phyloP scores from a whole-genome alignment of 2,888 invertebrate genomes.

The Priocnemis perturbator region DNA sequence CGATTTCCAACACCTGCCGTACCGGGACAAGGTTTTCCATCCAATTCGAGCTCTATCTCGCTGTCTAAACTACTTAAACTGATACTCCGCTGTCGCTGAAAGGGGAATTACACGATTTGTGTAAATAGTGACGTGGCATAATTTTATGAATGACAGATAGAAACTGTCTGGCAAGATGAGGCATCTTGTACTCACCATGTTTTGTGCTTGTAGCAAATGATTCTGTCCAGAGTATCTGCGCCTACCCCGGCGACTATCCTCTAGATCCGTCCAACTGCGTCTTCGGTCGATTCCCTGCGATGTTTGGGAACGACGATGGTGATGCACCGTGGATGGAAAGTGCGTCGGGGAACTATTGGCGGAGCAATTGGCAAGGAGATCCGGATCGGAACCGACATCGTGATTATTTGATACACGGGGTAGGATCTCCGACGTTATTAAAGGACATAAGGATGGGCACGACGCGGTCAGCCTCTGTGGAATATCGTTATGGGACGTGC shows the following conservation, averaged over 20 bases:
- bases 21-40: conserved; percentile 76
- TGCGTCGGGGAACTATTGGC: conserved; percentile 76
- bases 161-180: not conserved
- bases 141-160: too few species aligned
- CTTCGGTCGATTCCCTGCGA: conserved; percentile 79
- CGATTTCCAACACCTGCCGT: conserved; percentile 75
- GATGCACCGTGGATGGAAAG: conserved; percentile 61
- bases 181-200: conserved; percentile 64
- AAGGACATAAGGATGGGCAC: conserved; percentile 81
- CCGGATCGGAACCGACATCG: conserved; percentile 77
- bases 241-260: conserved; percentile 77
- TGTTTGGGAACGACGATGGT: conserved; percentile 75
- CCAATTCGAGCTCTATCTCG: conserved; percentile 81
- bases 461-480: conserved; percentile 82
- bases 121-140: not conserved
- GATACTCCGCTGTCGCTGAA: conserved; percentile 77
- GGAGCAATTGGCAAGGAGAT: conserved; percentile 75
- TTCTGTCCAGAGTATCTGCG: conserved; percentile 68
- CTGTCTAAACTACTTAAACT: conserved; percentile 90
- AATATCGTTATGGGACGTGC: conserved; percentile 62
- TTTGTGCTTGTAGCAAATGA: conserved; percentile 70
- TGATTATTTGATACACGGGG: conserved; percentile 75
- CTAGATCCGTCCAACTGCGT: conserved; percentile 92
- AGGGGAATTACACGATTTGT: conserved; percentile 18
- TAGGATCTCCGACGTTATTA: conserved; percentile 53